Evolutionary conservation across 2,888 invertebrate species (phyloP).

Genomic region (Troides aeacus): DNA sequence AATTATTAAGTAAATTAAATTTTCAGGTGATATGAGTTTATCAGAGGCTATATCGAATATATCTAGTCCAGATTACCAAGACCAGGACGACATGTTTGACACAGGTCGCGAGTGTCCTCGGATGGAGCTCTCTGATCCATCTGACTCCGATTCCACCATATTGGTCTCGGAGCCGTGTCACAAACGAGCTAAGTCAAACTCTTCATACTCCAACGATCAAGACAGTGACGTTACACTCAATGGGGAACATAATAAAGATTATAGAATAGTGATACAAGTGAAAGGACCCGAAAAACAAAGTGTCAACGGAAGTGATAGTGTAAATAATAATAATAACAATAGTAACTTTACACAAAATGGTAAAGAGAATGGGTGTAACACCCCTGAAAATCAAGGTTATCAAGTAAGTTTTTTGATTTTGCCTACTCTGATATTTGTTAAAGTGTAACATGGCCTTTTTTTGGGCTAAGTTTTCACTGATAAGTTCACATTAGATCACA

Average conservation of each 20-base stretch:
- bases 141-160: slow-evolving; percentile 93
- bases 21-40: slow-evolving; percentile 87
- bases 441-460: neutral
- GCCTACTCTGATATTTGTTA: neutral
- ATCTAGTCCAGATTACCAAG: slow-evolving; percentile 93
- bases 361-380: slow-evolving; percentile 70
- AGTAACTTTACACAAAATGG: slow-evolving; percentile 71
- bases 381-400: slow-evolving; percentile 81
- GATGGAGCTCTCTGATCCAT: slow-evolving; percentile 93
- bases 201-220: slow-evolving; percentile 69
- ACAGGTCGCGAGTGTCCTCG: slow-evolving; percentile 87
- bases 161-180: slow-evolving; percentile 89
- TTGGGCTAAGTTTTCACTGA: too few species aligned
- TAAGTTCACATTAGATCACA: too few species aligned
- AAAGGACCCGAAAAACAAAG: slow-evolving; percentile 69
- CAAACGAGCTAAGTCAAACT: slow-evolving; percentile 72
- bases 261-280: slow-evolving; percentile 91
- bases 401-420: slow-evolving; percentile 66
- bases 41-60: slow-evolving; percentile 94
- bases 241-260: slow-evolving; percentile 69
- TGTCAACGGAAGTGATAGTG: slow-evolving; percentile 58
- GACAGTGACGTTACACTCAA: slow-evolving; percentile 81
- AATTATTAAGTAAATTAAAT: neutral
- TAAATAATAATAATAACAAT: slow-evolving; percentile 63
- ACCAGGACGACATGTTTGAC: slow-evolving; percentile 90